Percentiles rank a stretch among this genome's conserved stretches.
Evolutionary conservation across 2,888 invertebrate species (phyloP).

Genomic region (Melolontha melolontha): DNA sequence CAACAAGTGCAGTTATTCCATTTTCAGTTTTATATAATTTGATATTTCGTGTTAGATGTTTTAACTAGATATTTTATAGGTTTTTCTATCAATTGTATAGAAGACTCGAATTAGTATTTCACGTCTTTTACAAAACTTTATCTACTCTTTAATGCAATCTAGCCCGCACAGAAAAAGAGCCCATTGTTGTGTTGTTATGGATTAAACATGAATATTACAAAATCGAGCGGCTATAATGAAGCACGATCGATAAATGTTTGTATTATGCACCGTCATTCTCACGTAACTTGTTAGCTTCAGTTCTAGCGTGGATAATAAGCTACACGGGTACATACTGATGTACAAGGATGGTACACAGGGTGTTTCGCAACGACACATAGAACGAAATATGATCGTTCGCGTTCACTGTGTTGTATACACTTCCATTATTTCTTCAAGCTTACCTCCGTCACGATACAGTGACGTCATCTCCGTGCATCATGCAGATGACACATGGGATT

Average conservation of each 20-base stretch:
- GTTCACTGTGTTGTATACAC: neutral
- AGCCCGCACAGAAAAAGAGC: slow-evolving; percentile 1
- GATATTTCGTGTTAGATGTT: too few species aligned
- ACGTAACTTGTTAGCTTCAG: slow-evolving; percentile 22
- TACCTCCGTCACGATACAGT: slow-evolving; percentile 33
- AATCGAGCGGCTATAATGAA: slow-evolving; percentile 24
- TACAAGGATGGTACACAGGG: slow-evolving; percentile 9
- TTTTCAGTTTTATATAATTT: too few species aligned
- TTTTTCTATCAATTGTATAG: too few species aligned
- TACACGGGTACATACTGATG: neutral
- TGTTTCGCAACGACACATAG: slow-evolving; percentile 20
- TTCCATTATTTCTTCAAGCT: slow-evolving; percentile 17
- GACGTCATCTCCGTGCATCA: slow-evolving; percentile 38
- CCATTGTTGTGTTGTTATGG: slow-evolving; percentile 24
- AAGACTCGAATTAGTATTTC: neutral
- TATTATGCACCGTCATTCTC: slow-evolving; percentile 32
- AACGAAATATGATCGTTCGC: slow-evolving; percentile 11
- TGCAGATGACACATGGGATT: slow-evolving; percentile 38
- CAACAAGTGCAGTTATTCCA: too few species aligned
- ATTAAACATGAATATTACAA: slow-evolving; percentile 32
- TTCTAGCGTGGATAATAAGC: neutral
- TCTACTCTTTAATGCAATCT: neutral
- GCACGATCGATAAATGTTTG: slow-evolving; percentile 28
- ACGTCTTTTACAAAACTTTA: neutral
- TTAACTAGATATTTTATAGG: too few species aligned